Percentiles rank a stretch among this genome's conserved stretches.
phyloP scores from a whole-genome alignment of 2,888 invertebrate genomes.

The Latrodectus hesperus region DNA sequence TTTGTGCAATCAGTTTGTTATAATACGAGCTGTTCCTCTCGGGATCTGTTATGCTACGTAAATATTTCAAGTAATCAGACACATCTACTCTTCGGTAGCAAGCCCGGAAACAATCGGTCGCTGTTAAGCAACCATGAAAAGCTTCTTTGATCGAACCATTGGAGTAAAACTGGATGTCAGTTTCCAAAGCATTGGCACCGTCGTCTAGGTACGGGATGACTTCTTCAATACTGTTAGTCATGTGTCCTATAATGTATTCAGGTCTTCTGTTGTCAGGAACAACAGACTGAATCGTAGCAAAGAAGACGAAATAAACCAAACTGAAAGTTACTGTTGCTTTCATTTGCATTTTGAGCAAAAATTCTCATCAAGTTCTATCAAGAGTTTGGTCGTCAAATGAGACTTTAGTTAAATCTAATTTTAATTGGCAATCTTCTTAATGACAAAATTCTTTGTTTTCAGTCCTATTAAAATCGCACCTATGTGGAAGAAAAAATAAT shows the following conservation, averaged over 20 bases:
- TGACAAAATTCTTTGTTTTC: too few relatives aligned
- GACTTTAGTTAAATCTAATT: too few relatives aligned
- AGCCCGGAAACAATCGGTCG: not conserved
- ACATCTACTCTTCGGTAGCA: not conserved
- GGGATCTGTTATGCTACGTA: not conserved
- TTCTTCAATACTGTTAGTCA: conserved; percentile 71
- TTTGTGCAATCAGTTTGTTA: not conserved
- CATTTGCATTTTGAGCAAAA: too few relatives aligned
- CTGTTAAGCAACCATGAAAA: conserved; percentile 66
- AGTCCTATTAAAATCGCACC: too few relatives aligned
- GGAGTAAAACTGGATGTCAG: conserved; percentile 70
- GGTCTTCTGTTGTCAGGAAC: conserved; percentile 62
- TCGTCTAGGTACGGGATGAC: conserved; percentile 63
- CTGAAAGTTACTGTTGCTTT: too few relatives aligned
- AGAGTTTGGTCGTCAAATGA: too few relatives aligned
- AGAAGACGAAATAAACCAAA: too few relatives aligned
- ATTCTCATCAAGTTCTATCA: too few relatives aligned
- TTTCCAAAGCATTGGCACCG: conserved; percentile 72
- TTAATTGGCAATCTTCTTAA: too few relatives aligned
- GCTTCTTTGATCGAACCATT: conserved; percentile 69
- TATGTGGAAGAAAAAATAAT: too few relatives aligned
- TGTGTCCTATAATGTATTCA: conserved; percentile 71
- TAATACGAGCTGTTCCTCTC: not conserved
- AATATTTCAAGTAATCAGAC: not conserved
- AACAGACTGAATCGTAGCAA: too few relatives aligned